phyloP scores from a whole-genome alignment of 2,113 vertebrate species.

The Glaucidium brasilianum region DNA sequence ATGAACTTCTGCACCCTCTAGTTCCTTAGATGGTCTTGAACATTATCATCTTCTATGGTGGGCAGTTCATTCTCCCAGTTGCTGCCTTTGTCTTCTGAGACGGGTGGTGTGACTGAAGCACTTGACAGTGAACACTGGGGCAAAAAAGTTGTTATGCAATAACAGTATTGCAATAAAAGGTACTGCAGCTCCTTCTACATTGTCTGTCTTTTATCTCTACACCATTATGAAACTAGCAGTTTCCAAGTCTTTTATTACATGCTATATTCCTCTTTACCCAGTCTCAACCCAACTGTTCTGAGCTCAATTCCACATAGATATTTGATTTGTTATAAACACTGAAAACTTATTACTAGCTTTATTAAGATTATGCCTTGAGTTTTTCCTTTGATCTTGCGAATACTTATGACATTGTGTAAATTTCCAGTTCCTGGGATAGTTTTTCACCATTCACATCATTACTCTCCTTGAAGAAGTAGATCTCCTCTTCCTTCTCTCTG shows the following conservation, averaged over 20 bases:
- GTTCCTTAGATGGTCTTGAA: too few species aligned
- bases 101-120: too few species aligned
- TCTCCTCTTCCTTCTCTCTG: background rate
- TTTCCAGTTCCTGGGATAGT: background rate
- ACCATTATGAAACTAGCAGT: background rate
- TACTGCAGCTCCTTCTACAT: background rate
- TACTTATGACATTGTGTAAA: accelerated
- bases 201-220: background rate
- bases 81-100: too few species aligned
- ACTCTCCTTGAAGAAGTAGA: background rate
- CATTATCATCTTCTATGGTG: too few species aligned
- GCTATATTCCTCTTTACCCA: background rate
- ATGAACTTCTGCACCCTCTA: too few species aligned
- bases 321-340: background rate
- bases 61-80: too few species aligned
- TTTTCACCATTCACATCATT: background rate
- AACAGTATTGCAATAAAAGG: background rate
- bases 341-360: background rate
- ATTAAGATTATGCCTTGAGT: background rate
- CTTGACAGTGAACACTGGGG: too few species aligned
- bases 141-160: too few species aligned
- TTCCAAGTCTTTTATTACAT: background rate
- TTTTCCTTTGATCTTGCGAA: background rate
- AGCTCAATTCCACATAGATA: background rate
- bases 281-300: background rate